Base-by-base conservation (phyloP, 2,797 vertebrate genomes). In the Urocyon cinereoargenteus region DNA sequence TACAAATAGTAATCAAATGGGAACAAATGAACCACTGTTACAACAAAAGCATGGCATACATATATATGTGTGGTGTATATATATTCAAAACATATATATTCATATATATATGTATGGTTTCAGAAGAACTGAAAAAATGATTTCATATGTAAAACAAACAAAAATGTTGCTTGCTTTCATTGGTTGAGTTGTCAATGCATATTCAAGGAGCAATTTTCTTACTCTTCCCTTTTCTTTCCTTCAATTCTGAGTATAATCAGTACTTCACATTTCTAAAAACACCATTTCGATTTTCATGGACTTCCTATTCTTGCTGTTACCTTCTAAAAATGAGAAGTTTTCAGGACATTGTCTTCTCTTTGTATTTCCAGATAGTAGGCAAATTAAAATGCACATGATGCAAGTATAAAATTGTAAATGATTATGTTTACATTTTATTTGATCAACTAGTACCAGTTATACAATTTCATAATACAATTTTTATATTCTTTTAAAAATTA, bases 331-430 rank as follows among this genome's bases (percentile, higher is more conserved):
- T 0, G 55, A 6, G 8, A 75, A 68, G 6, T 22, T 90, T 81
- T 75, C n/a, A 87, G 28, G 24, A 26, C 14, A 51, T 21, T 88
- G 18, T 91, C 6, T n/a, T 95, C 90, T 77, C 15, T 93, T 78
- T 96, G 22, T 49, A 28, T 92, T 96, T 97, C 31, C 19, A 92
- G 78, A 90, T 2, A 53, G 4, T 21, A 93, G 28, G 6, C 28
- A 90, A 51, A 8, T 95, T 73, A 90, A 96, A 95, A 24, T 14
- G 11, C 55, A 14, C 8, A 72, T 3, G 19, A n/a, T 92, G 11
- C 28, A 92, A 92, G 4, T 11, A 34, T 45, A 88, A 93, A 93
- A 91, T 86, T 89, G 10, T 57, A 89, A 59, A 66, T 79, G 19
- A 34, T 14, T 1, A 22, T 55, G 18, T 64, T 68, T 55, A 86